These are phyloP conservation scores for Tapera naevia DNA, from an alignment of 2,797 vertebrate genomes.

Conservation along the genomic window DNA sequence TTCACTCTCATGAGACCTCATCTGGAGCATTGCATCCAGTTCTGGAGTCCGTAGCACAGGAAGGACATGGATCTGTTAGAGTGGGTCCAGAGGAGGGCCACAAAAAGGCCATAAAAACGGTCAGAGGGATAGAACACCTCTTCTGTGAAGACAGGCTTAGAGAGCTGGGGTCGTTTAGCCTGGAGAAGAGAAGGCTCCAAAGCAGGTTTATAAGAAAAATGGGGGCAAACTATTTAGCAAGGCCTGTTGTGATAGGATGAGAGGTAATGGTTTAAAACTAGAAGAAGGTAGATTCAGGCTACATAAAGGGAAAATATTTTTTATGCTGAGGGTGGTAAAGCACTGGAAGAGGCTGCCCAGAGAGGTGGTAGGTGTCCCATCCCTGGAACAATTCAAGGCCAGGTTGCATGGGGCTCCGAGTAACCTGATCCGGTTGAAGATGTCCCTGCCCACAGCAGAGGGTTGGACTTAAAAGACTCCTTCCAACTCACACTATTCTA, in stretches of 20 bases:
- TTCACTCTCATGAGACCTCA: not conserved
- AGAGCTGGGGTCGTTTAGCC: not conserved
- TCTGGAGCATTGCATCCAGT: accelerated
- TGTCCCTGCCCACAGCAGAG: no score
- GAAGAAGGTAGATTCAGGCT: not conserved
- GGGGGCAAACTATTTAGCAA: not conserved
- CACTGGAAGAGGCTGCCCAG: not conserved
- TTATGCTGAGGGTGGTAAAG: not conserved
- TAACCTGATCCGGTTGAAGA: not conserved
- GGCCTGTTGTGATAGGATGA: not conserved
- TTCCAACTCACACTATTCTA: not conserved
- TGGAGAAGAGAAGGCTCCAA: not conserved
- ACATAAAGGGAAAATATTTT: not conserved
- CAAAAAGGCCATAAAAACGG: no score
- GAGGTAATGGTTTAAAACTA: not conserved
- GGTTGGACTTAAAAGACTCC: not conserved
- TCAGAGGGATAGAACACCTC: not conserved
- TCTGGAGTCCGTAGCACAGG: not conserved
- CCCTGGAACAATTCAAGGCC: not conserved
- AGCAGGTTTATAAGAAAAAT: not conserved
- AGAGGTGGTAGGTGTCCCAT: not conserved
- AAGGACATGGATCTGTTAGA: not conserved
- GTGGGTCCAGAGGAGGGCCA: not conserved
- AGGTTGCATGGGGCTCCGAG: not conserved
- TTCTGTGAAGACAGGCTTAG: not conserved